Evolutionary conservation across 1,140 invertebrate species (phyloP), one percentile per base, ranked within the genome.

Genomic region (Trachymyrmex septentrionalis): DNA sequence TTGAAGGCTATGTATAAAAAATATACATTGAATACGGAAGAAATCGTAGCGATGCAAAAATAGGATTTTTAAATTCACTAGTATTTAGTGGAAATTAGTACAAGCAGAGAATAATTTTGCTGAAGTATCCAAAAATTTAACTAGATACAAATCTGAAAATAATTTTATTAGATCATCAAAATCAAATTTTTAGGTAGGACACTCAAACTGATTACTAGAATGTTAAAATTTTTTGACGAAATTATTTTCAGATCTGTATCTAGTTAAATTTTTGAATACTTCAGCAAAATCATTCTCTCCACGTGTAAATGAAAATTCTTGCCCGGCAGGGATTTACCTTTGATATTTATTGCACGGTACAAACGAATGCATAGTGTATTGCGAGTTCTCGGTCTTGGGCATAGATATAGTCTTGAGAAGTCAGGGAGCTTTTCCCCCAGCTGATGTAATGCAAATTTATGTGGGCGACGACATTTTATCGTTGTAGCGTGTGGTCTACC

Each of bases 391-490:
- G 24, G 55, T 50, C 67, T 30, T 69, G 44, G 38, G 38, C 38
- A 44, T 10, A 44, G 38, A 44, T 44, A 44, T 44, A 44, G 38
- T 44, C 38, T 44, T 44, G 38, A 48, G 38, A 73, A 61, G 38
- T 19, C 16, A 12, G 27, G 24, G 30, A 63, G 63, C 53, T n/a
- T 44, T 21, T 63, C n/a, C 27, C n/a, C 9, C 7, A 14, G 67
- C 38, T 75, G 55, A 75, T 61, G 55, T 61, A 75, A 84, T 34
- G 55, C 55, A 61, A 61, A 73, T 84, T 84, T 61, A 73, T 63
- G 57, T 75, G 38, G 69, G 80, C 80, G 80, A 81, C 59, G 75
- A 85, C 84, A 78, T 78, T 85, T 81, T 81, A 85, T 85, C 73
- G 69, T 50, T 1, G 24, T 64, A 48, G 38, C 38, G 67, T 30